Conservation (phyloP, 2,888 invertebrate genomes). For the Pterostichus niger region DNA sequence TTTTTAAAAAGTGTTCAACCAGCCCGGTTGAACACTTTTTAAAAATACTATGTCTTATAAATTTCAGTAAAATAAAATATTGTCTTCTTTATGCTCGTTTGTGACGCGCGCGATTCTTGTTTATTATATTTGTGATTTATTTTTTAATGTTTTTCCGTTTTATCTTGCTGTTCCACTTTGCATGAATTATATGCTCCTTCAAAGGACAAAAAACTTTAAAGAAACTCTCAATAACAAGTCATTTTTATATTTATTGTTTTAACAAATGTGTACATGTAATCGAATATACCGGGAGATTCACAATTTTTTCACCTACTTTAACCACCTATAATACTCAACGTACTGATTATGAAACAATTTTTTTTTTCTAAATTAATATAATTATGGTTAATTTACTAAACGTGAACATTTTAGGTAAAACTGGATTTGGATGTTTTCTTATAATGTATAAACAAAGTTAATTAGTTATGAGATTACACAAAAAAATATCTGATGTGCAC, state of each 20-base stretch:
- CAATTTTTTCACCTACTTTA: too few species aligned
- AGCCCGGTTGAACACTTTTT: constrained; percentile 26
- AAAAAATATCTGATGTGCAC: too few species aligned
- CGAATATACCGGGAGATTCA: too few species aligned
- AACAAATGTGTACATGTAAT: too few species aligned
- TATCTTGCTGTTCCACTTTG: constrained; percentile 59
- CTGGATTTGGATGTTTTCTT: too few species aligned
- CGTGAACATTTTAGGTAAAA: too few species aligned
- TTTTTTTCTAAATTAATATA: too few species aligned
- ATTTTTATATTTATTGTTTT: constrained; percentile 25
- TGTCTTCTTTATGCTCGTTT: constrained; percentile 49
- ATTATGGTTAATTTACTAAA: too few species aligned
- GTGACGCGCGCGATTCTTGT: constrained; percentile 57
- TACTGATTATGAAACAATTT: too few species aligned
- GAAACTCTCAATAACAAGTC: constrained; percentile 55
- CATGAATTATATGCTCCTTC: constrained; percentile 47
- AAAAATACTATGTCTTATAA: constrained; percentile 53
- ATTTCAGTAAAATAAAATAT: constrained; percentile 58
- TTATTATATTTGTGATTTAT: constrained; percentile 61
- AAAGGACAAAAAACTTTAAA: constrained; percentile 34
- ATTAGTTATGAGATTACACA: too few species aligned
- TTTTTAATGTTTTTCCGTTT: constrained; percentile 53
- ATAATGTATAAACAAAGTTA: too few species aligned
- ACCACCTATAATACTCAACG: too few species aligned
- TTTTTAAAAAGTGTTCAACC: background rate